Evolutionary conservation across 2,888 invertebrate genomes (phyloP).

Genomic region (Argyresthia goedartella): DNA sequence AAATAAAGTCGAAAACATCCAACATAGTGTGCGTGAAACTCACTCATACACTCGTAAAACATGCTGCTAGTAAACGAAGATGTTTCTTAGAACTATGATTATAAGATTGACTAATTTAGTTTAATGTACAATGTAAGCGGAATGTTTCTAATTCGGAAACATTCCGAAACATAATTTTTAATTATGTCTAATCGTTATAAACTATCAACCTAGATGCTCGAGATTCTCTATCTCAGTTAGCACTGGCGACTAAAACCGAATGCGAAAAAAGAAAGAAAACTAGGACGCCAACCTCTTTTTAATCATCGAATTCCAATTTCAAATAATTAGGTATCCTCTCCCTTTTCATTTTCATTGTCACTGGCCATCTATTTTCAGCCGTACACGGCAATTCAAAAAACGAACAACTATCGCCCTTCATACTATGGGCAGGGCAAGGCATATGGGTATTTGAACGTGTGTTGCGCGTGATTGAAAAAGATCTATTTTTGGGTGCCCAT

Average conservation of each 20-base stretch:
- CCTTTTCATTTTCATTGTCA: slow-evolving; percentile 34
- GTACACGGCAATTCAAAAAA: slow-evolving; percentile 24
- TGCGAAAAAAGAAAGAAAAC: no score
- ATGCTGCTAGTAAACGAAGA: not conserved
- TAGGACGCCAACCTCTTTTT: not conserved
- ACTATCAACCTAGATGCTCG: no score
- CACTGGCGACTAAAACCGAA: no score
- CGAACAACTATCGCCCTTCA: slow-evolving; percentile 11
- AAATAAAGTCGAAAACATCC: not conserved
- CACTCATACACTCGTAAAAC: not conserved
- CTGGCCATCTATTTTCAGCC: slow-evolving; percentile 30
- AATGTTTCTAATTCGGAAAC: no score
- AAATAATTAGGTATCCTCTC: slow-evolving; percentile 11
- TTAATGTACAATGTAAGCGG: not conserved
- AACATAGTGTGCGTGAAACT: no score
- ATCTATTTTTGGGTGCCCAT: not conserved
- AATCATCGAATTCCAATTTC: slow-evolving; percentile 10
- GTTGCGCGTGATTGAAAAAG: slow-evolving; percentile 6
- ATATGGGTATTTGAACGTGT: slow-evolving; percentile 18
- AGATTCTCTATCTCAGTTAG: no score
- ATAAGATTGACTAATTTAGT: not conserved
- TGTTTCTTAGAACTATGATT: not conserved
- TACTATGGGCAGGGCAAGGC: no score
- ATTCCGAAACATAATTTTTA: no score
- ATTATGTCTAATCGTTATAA: no score